These are phyloP conservation scores for Drosophila busckii DNA, from an alignment of 1,140 invertebrate species.

Conservation along the genomic window DNA sequence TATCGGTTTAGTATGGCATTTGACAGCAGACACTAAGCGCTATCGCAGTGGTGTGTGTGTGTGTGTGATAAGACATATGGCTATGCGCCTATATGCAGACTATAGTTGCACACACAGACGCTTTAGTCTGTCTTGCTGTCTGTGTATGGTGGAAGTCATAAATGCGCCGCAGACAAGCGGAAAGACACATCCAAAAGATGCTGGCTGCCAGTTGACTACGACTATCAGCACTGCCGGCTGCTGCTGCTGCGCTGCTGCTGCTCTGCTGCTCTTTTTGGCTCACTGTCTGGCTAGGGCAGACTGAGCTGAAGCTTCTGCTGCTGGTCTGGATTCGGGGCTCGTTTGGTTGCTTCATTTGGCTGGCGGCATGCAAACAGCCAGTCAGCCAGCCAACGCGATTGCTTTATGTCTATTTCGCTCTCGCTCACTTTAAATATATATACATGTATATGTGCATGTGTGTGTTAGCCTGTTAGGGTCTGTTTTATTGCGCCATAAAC, in stretches of 20 bases:
- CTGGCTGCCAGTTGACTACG: conserved; percentile 50
- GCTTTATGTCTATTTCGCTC: conserved; percentile 18
- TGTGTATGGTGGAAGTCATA: conserved; percentile 52
- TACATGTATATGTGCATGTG: conserved; percentile 22
- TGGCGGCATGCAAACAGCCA: conserved; percentile 57
- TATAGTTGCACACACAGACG: conserved; percentile 33
- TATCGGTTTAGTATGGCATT: conserved; percentile 75
- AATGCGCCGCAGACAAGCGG: conserved; percentile 70
- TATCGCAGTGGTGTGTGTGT: conserved; percentile 28
- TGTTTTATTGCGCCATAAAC: conserved; percentile 75
- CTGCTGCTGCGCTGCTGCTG: conserved; percentile 2
- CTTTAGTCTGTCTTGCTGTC: background rate
- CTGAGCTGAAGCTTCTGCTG: no score
- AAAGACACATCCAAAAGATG: conserved; percentile 56
- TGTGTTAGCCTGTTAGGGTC: conserved; percentile 61
- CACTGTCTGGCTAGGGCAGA: no score
- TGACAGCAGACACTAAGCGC: conserved; percentile 56
- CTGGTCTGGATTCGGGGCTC: conserved; percentile 32
- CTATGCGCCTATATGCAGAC: conserved; percentile 67
- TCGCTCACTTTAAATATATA: no score
- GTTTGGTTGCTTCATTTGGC: conserved; percentile 67
- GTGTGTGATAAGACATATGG: conserved; percentile 66
- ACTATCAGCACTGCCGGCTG: conserved; percentile 4
- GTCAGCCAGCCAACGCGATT: conserved; percentile 26
- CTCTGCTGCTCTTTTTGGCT: conserved; percentile 4